Conservation (phyloP, 2,888 invertebrate species). For the Lydus trimaculatus region DNA sequence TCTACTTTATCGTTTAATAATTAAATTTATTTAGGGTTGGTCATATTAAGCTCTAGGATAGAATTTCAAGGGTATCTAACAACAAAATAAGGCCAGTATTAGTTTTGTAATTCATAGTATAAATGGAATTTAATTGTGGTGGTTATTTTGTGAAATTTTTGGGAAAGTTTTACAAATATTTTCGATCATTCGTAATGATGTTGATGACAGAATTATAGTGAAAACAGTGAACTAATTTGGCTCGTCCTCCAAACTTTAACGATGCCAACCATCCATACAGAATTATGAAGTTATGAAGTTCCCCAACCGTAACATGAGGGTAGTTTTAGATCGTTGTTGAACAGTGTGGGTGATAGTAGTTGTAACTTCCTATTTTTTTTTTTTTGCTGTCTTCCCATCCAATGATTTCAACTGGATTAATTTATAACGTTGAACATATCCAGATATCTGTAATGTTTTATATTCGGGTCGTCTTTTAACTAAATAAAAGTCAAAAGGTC, state of each 20-base stretch:
- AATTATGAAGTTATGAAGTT: slow-evolving; percentile 10
- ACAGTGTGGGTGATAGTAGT: background rate
- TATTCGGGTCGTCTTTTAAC: background rate
- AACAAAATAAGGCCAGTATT: slow-evolving; percentile 4
- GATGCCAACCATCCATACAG: slow-evolving; percentile 1
- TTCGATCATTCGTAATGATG: background rate
- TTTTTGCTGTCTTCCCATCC: background rate
- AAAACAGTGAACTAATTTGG: slow-evolving; percentile 7
- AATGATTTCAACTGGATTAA: background rate
- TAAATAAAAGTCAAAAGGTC: slow-evolving; percentile 23
- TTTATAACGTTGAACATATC: background rate
- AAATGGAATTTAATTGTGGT: slow-evolving; percentile 7
- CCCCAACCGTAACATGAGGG: slow-evolving; percentile 5
- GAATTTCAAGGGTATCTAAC: slow-evolving; percentile 9
- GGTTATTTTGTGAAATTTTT: background rate
- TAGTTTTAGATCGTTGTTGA: background rate
- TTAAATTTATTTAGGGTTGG: slow-evolving; percentile 12
- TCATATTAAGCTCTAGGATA: slow-evolving; percentile 10
- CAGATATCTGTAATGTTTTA: slow-evolving; percentile 13
- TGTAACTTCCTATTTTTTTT: background rate
- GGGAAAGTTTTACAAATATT: background rate
- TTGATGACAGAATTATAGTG: background rate
- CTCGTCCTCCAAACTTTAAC: background rate
- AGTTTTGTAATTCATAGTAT: slow-evolving; percentile 14
- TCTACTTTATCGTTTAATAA: slow-evolving; percentile 12